These are phyloP conservation scores for Amiota minor DNA, from an alignment of 2,888 invertebrate species.

Conservation along the genomic window DNA sequence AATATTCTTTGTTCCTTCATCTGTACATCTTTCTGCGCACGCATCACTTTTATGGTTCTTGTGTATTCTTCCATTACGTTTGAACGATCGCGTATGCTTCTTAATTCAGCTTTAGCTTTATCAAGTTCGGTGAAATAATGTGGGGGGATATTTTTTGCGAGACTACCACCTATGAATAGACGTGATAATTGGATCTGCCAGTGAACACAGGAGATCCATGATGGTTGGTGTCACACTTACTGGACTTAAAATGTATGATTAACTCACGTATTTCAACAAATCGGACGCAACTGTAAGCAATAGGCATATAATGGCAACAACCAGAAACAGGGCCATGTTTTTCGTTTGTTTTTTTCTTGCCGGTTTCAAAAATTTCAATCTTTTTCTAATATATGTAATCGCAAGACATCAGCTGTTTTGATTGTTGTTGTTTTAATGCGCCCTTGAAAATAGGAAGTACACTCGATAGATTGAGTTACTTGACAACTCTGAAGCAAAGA, in stretches of 20 bases:
- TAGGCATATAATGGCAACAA: slow-evolving; percentile 8
- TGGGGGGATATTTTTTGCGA: not conserved
- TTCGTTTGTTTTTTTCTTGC: not conserved
- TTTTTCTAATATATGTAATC: too few species aligned
- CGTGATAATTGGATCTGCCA: slow-evolving; percentile 57
- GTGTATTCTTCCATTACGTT: slow-evolving; percentile 60
- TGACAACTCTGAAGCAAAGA: too few species aligned
- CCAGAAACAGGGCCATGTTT: slow-evolving; percentile 8
- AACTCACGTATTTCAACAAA: slow-evolving; percentile 19
- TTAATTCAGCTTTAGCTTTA: slow-evolving; percentile 55
- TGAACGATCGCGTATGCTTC: slow-evolving; percentile 48
- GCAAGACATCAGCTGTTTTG: not conserved
- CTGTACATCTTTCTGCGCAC: slow-evolving; percentile 64
- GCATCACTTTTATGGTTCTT: slow-evolving; percentile 61
- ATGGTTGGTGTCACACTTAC: not conserved
- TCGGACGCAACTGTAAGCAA: slow-evolving; percentile 9
- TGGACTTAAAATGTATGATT: not conserved
- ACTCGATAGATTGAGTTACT: too few species aligned
- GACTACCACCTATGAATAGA: slow-evolving; percentile 39
- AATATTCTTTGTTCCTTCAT: slow-evolving; percentile 52
- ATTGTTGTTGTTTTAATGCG: too few species aligned
- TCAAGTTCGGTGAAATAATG: slow-evolving; percentile 41
- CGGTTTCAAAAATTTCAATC: too few species aligned
- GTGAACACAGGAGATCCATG: not conserved
- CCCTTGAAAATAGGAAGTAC: too few species aligned